Conservation (phyloP, 1,140 invertebrate species). For the Glossosoma conforme region DNA sequence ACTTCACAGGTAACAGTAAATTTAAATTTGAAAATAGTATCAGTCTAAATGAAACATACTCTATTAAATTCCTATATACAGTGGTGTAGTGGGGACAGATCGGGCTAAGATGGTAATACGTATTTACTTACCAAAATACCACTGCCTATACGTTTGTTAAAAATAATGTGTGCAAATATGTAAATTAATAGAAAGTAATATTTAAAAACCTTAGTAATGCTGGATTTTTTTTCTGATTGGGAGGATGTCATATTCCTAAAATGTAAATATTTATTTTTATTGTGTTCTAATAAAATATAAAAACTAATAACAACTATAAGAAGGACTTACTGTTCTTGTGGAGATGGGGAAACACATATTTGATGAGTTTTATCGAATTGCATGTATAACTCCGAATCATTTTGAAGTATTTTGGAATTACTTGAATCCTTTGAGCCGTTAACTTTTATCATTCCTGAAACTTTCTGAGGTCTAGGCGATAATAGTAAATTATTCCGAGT, state of each 20-base stretch:
- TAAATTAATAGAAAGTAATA: neutral
- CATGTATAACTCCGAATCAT: neutral
- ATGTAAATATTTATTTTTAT: neutral
- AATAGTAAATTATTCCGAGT: conserved; percentile 5
- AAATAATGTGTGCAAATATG: neutral
- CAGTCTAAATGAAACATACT: conserved; percentile 5
- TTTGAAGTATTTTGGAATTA: neutral
- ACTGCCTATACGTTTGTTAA: neutral
- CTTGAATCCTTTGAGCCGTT: neutral
- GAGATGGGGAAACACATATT: neutral
- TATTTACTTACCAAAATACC: neutral
- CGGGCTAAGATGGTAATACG: neutral
- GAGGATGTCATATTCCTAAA: conserved; percentile 6
- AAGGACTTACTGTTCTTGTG: neutral
- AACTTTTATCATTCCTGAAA: neutral
- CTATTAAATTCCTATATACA: conserved; percentile 4
- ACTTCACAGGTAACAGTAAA: too few species aligned
- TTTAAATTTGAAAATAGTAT: neutral
- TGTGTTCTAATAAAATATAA: conserved; percentile 3
- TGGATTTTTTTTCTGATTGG: too few species aligned
- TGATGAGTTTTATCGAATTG: neutral
- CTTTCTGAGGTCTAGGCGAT: neutral
- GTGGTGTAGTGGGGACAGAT: neutral
- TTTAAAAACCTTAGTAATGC: conserved; percentile 2
- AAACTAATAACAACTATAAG: conserved; percentile 5